phyloP scores from a whole-genome alignment of 1,140 invertebrate species.

The Asbolus verrucosus region DNA sequence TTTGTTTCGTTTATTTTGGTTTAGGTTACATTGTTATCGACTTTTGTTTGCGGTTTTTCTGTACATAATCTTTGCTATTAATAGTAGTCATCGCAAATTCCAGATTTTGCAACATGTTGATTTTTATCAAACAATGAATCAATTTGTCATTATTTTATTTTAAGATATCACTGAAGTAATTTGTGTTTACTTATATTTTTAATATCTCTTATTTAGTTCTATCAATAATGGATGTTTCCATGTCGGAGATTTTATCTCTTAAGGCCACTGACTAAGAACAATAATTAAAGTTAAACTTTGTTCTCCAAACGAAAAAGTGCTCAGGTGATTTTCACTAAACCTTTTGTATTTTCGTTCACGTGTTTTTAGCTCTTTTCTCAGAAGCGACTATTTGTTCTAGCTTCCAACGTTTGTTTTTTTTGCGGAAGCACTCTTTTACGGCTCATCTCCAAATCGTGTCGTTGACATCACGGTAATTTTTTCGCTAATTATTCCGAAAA shows the following conservation, averaged over 20 bases:
- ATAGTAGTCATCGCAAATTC: no score
- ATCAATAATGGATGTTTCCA: no score
- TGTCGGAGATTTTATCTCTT: conserved; percentile 5
- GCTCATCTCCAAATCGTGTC: conserved; percentile 14
- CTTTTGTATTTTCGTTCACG: no score
- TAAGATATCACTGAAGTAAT: conserved; percentile 4
- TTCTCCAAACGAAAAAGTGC: background rate
- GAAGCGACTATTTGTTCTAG: background rate
- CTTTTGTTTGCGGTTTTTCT: no score
- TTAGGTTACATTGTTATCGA: no score
- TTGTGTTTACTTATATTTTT: background rate
- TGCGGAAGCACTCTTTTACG: conserved; percentile 15
- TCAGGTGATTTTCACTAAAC: no score
- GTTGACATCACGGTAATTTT: conserved; percentile 14
- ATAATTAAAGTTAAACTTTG: conserved; percentile 11
- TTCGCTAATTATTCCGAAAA: conserved; percentile 31
- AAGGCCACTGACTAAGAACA: background rate
- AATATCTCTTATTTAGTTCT: conserved; percentile 6
- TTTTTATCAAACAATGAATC: background rate
- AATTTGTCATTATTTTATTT: conserved; percentile 3
- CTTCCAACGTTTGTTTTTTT: background rate
- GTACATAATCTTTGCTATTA: no score
- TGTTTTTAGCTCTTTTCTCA: no score
- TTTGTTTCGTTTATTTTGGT: no score
- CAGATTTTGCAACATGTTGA: background rate